Conservation (phyloP, 2,113 vertebrate genomes). For the Entosphenus tridentatus region DNA sequence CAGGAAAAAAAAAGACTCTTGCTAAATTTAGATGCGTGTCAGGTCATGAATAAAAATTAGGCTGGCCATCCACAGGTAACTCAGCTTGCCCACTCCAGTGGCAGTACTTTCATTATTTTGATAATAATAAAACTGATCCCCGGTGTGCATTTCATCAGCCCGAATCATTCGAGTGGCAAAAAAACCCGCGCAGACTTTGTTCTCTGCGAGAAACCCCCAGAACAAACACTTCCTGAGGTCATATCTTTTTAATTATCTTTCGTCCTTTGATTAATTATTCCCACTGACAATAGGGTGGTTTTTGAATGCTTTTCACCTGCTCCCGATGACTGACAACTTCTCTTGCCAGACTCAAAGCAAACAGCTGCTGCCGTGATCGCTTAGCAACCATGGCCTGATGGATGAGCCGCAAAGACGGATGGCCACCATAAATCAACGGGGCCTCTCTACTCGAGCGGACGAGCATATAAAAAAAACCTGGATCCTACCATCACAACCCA, state of each 20-base stretch:
- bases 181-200: conserved; percentile 30
- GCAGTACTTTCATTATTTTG: conserved; percentile 1
- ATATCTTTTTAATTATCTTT: conserved; percentile 99
- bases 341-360: conserved; percentile 99
- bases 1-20: background rate
- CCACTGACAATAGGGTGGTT: conserved; percentile 86
- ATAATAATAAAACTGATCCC: conserved; percentile 4
- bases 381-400: conserved; percentile 86
- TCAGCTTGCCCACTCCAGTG: background rate
- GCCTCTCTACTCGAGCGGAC: no score
- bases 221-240: conserved; percentile 96
- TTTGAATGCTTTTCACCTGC: conserved; percentile 30
- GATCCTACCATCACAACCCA: no score
- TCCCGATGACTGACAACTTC: conserved; percentile 58
- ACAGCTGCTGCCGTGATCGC: conserved; percentile 90
- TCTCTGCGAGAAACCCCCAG: conserved; percentile 44
- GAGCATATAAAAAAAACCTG: no score
- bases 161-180: conserved; percentile 56
- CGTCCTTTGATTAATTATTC: conserved; percentile 99
- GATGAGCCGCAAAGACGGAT: conserved; percentile 84
- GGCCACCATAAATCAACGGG: conserved; percentile 81
- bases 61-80: conserved; percentile 3
- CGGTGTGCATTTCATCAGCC: conserved; percentile 55
- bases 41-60: conserved; percentile 5
- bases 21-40: background rate